These are phyloP conservation scores for Rhinogobius similis DNA, from an alignment of 2,113 vertebrate species.

Conservation along the genomic window DNA sequence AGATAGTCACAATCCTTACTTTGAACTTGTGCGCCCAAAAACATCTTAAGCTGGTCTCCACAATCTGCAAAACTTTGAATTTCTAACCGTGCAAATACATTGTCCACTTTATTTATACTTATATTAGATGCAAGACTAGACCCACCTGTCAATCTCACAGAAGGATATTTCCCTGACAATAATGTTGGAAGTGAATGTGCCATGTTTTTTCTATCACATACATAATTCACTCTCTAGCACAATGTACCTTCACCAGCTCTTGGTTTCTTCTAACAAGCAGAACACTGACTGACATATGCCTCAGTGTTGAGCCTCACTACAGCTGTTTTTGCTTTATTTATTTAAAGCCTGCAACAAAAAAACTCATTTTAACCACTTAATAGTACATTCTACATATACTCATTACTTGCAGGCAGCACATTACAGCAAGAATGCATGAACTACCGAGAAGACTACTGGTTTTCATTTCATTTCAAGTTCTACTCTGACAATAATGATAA, in stretches of 20 bases:
- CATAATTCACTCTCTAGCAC: slow-evolving; percentile 7
- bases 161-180: slow-evolving; percentile 4
- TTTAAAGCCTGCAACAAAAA: background rate
- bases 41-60: too few relatives aligned
- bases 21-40: background rate
- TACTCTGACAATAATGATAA: background rate
- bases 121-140: background rate
- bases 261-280: slow-evolving; percentile 6
- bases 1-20: background rate
- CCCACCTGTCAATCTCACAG: background rate
- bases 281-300: background rate
- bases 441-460: too few relatives aligned
- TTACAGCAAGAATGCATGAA: too few relatives aligned
- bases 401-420: too few relatives aligned
- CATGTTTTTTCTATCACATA: slow-evolving; percentile 4
- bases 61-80: background rate
- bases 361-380: background rate
- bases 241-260: background rate
- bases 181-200: slow-evolving; percentile 1
- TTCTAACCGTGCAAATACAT: background rate
- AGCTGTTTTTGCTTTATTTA: background rate
- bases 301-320: background rate
- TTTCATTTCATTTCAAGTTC: background rate
- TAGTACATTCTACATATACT: background rate
- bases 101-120: background rate